These are phyloP conservation scores for Phainopepla nitens DNA, from an alignment of 2,113 vertebrate species.

Conservation along the genomic window DNA sequence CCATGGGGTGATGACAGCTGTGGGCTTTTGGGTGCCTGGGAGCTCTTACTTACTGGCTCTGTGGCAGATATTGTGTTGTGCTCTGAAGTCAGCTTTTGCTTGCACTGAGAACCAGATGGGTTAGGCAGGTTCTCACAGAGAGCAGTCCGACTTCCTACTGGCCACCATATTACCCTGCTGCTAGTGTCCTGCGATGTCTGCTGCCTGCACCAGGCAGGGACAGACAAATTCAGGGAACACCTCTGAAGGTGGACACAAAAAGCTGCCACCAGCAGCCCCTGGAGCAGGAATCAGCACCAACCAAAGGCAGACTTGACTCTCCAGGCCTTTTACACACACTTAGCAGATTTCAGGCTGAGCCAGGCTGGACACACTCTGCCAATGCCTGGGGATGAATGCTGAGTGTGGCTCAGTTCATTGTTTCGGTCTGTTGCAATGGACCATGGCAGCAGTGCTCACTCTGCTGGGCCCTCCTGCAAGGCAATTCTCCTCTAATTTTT, in stretches of 20 bases:
- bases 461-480: background rate
- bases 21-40: fast-evolving
- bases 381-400: fast-evolving
- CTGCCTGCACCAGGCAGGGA: background rate
- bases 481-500: background rate
- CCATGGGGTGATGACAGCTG: background rate
- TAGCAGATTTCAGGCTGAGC: background rate
- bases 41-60: background rate
- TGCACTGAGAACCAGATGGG: background rate
- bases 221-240: background rate
- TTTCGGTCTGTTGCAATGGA: fast-evolving
- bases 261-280: background rate
- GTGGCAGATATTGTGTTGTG: too few relatives aligned
- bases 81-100: background rate
- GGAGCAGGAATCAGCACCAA: background rate
- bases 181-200: fast-evolving
- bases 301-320: background rate
- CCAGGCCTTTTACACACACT: background rate
- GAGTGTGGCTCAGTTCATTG: fast-evolving
- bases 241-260: fast-evolving
- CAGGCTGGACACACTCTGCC: background rate
- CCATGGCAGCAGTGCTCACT: fast-evolving
- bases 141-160: background rate
- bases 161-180: fast-evolving
- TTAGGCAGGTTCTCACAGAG: fast-evolving